Conservation (phyloP, 2,113 vertebrate genomes). For the Cynopterus brachyotis region DNA sequence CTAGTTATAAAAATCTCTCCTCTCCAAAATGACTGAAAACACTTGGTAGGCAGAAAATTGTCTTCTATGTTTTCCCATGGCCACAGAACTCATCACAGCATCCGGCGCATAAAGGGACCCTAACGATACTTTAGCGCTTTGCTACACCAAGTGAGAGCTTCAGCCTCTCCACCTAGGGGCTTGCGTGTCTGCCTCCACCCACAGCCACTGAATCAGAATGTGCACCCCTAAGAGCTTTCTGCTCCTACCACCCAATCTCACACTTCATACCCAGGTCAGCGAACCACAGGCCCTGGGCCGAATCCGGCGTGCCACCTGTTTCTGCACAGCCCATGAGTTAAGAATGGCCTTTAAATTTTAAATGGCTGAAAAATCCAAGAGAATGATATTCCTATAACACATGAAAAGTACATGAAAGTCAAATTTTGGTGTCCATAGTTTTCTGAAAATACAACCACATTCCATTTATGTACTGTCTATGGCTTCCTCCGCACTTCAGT, state of each 20-base stretch:
- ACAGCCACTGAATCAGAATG: rapidly evolving
- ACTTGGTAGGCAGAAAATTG: not conserved
- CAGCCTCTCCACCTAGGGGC: not conserved
- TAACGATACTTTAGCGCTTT: not conserved
- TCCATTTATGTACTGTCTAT: not conserved
- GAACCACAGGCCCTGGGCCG: not conserved
- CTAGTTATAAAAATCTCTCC: not conserved
- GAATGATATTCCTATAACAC: not conserved
- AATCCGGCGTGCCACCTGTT: not conserved
- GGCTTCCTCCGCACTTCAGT: not conserved
- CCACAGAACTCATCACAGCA: not conserved
- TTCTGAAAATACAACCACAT: not conserved
- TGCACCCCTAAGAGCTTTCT: rapidly evolving
- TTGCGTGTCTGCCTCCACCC: not conserved
- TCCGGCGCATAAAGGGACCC: no score
- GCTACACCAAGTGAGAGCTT: not conserved
- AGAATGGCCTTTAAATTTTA: not conserved
- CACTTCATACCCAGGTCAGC: no score
- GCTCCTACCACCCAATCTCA: not conserved
- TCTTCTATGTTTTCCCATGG: not conserved
- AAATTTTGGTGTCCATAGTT: not conserved
- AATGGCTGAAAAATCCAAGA: not conserved
- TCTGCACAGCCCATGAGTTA: not conserved
- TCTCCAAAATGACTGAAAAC: not conserved
- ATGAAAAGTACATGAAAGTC: not conserved